A percentile compares a stretch with the other conserved stretches of the same genome.
Evolutionary conservation across 2,113 vertebrate species (phyloP).

Genomic region (Falco punctatus): DNA sequence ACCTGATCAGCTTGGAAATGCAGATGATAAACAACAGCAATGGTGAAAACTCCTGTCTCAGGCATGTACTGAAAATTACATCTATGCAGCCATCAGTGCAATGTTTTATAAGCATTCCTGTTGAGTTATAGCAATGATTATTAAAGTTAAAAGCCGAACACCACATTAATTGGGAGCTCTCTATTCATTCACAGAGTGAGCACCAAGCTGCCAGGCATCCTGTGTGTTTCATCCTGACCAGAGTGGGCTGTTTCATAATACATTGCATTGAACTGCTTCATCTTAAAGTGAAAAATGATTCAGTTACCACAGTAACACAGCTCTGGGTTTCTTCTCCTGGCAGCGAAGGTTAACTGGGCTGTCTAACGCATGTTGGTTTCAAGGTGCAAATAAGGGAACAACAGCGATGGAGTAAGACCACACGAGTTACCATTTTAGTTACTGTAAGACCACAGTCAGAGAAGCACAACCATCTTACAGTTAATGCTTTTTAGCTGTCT

Average conservation of each 20-base stretch:
- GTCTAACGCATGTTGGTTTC: slow-evolving; percentile 36
- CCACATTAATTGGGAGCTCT: slow-evolving; percentile 61
- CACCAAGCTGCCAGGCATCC: slow-evolving; percentile 28
- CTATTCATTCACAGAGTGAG: slow-evolving; percentile 52
- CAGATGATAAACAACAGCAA: neutral
- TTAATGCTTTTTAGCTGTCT: neutral
- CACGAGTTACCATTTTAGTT: slow-evolving; percentile 21
- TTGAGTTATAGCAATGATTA: slow-evolving; percentile 44
- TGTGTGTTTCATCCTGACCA: slow-evolving; percentile 43
- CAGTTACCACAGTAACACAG: slow-evolving; percentile 79
- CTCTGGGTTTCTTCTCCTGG: slow-evolving; percentile 43
- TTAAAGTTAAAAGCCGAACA: slow-evolving; percentile 63
- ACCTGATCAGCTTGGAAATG: neutral
- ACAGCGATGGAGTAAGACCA: slow-evolving; percentile 12
- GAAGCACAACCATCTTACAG: neutral
- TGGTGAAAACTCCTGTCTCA: neutral
- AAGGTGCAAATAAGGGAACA: slow-evolving; percentile 32
- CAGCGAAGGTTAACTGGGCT: slow-evolving; percentile 70
- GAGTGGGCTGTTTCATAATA: slow-evolving; percentile 57
- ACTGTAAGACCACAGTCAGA: neutral
- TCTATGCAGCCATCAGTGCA: neutral
- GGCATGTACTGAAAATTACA: neutral
- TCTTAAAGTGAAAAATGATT: slow-evolving; percentile 71
- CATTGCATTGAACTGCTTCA: slow-evolving; percentile 53
- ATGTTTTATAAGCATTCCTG: slow-evolving; percentile 30